Base-by-base conservation (phyloP, 1,140 invertebrate species). In the Conus betulinus region DNA sequence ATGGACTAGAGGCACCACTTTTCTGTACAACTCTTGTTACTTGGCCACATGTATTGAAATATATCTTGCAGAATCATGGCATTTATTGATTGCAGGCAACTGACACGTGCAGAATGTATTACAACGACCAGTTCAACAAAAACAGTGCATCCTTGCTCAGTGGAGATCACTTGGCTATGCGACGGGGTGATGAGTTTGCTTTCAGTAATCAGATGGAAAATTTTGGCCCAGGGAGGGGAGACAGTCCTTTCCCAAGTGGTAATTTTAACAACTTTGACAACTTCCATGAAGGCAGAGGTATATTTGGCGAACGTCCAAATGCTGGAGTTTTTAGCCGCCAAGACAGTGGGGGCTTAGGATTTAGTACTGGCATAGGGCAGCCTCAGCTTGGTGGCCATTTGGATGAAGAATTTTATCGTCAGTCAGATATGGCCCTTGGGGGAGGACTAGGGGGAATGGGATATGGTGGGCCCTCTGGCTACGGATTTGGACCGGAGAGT, bases 101-200 rank as follows among this genome's bases (percentile, higher is more conserved):
- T 51, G 25, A 74, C 7, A 7, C 17, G 5, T 13, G 3, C 15
- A 85, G 25, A 6, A 85, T 85, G 84, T 85, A 85, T 74, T 85
- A 85, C 83, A 63, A 84, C 71, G 25, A 74, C 51, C 78, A 81
- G 78, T 81, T 71, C 15, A 71, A 81, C 51, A 53, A 52, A 23
- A 51, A 23, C 13, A 51, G 78, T 52, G 51, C 8, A 20, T 53
- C 78, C 39, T 4, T 20, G 7, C 2, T 53, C 17, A 52, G 27
- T 11, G 78, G 78, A 20, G 78, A 81, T 53, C 78, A 27, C 4
- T 20, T 81, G 78, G 78, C 51, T 20, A 53, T 81, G 78, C 39
- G 39, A 10, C 3, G n/a, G 25, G 51, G 13, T 6, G 78, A 81
- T 52, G 78, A 81, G 13, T 81, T 17, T 81, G 78, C 51, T 23